Evolutionary conservation across 2,888 invertebrate genomes (phyloP), one percentile per base, ranked within the genome.

Genomic region (Brenthis ino): DNA sequence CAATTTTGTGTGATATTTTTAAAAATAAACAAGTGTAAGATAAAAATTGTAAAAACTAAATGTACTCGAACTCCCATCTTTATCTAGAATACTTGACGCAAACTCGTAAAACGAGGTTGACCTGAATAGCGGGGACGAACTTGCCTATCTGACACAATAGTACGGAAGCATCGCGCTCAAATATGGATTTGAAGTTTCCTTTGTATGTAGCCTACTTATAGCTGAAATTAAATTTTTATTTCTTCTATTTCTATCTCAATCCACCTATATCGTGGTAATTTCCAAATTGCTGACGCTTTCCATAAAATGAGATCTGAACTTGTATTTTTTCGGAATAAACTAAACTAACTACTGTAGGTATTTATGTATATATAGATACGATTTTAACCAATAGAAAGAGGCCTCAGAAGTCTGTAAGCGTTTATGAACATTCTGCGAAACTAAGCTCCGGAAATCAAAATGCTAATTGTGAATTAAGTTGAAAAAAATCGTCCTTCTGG

Each of bases 101-200:
- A 58, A 68, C 71, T 68, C 71, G 58, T 69, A 69, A 71, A 71
- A 69, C 65, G 69, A 68, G 69, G 69, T 71, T 71, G 71, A 71
- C 71, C 71, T 69, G 64, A 64, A 71, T 69, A 68, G 58, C 65
- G 66, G 24, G 65, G 66, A 66, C 66, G 69, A 66, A 69, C 71
- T 71, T 66, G 68, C 64, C 67, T 71, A 68, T 53, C 51, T 64
- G 69, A 69, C 71, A 71, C 69, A 71, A 71, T 69, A 69, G 56
- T 64, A 66, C 69, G 69, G 64, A 68, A 69, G 63, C 65, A 68
- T 64, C 64, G 66, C 66, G 68, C 65, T 61, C 64, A 69, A 60
- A 71, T 69, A 69, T 71, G 71, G 69, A 71, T 71, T 71, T 71
- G 71, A 71, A 55, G 64, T 37, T 71, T 69, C 69, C 69, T 69